phyloP scores from a whole-genome alignment of 2,113 vertebrate species.

The Mirounga angustirostris region DNA sequence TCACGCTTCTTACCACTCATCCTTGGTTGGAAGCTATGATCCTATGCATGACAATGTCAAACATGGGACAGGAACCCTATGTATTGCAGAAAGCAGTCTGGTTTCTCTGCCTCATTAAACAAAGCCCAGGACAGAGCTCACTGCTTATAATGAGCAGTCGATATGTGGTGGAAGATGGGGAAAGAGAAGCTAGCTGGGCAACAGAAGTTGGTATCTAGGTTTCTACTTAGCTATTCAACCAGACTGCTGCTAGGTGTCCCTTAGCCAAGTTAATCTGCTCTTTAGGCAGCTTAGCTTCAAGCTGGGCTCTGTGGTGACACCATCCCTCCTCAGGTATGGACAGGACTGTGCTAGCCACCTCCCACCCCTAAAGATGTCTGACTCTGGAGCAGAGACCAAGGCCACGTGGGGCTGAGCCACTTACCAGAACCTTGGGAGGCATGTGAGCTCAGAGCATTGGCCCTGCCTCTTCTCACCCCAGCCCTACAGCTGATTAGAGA shows the following conservation, averaged over 20 bases:
- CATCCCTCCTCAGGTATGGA: background rate
- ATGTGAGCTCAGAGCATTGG: background rate
- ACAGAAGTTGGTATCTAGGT: background rate
- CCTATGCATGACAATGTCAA: background rate
- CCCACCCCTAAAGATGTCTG: background rate
- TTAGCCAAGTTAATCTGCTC: background rate
- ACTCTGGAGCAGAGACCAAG: background rate
- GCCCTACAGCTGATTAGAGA: background rate
- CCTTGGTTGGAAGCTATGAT: background rate
- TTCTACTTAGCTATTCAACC: conserved; percentile 36
- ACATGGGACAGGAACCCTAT: background rate
- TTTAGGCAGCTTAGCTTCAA: background rate
- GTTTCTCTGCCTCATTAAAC: conserved; percentile 38
- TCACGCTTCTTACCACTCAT: background rate
- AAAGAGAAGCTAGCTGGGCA: background rate
- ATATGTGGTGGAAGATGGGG: background rate
- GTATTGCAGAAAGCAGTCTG: background rate
- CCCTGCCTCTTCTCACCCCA: background rate
- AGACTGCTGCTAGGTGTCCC: conserved; percentile 19
- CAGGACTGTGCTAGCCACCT: background rate
- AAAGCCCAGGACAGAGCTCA: background rate
- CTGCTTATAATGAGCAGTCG: background rate
- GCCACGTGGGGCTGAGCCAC: background rate
- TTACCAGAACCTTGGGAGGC: background rate
- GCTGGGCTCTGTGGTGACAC: background rate